These are phyloP conservation scores for Scleropages formosus DNA, from an alignment of 2,797 vertebrate genomes.

Conservation along the genomic window DNA sequence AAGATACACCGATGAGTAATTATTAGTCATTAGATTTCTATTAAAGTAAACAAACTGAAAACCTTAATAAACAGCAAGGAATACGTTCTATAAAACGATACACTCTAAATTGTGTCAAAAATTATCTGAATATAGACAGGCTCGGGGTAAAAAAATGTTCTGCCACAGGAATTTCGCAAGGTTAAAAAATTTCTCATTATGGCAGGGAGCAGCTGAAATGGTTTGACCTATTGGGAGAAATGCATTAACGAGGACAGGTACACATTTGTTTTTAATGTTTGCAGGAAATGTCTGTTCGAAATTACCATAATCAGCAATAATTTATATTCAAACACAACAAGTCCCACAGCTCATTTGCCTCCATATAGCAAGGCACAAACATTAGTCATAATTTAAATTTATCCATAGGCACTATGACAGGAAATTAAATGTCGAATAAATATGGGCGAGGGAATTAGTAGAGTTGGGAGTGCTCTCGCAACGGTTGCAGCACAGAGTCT, in stretches of 20 bases:
- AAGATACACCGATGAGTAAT: slow-evolving; percentile 32
- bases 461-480: not conserved
- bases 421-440: slow-evolving; percentile 37
- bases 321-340: slow-evolving; percentile 23
- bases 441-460: slow-evolving; percentile 27
- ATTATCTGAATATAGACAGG: slow-evolving; percentile 25
- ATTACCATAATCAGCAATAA: slow-evolving; percentile 33
- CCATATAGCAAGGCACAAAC: slow-evolving; percentile 15
- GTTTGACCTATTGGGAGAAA: slow-evolving; percentile 27
- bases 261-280: slow-evolving; percentile 29
- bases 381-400: slow-evolving; percentile 33
- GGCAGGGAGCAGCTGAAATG: slow-evolving; percentile 3
- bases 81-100: slow-evolving; percentile 19
- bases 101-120: slow-evolving; percentile 21
- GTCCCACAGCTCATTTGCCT: slow-evolving; percentile 35
- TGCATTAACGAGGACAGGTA: slow-evolving; percentile 24
- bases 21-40: slow-evolving; percentile 29
- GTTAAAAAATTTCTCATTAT: slow-evolving; percentile 20
- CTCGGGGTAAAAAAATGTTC: not conserved
- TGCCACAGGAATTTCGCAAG: slow-evolving; percentile 17
- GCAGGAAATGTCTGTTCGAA: slow-evolving; percentile 21
- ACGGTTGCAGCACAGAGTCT: not conserved
- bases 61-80: slow-evolving; percentile 6
- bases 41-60: slow-evolving; percentile 39
- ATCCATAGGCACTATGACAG: slow-evolving; percentile 31